Conservation (phyloP, 2,797 vertebrate species). For the Carapus acus region DNA sequence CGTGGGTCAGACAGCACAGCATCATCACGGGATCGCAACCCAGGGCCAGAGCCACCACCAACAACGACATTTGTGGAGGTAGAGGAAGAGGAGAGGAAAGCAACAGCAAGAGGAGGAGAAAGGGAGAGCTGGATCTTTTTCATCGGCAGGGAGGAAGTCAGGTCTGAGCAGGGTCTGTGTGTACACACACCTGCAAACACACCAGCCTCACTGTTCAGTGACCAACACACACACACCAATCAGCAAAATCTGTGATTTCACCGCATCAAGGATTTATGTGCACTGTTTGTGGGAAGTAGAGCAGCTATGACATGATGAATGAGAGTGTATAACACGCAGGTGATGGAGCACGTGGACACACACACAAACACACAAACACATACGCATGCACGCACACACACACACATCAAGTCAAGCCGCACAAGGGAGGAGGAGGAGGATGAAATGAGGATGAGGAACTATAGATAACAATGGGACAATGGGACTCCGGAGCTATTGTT, state of each 20-base stretch:
- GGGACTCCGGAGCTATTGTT: slow-evolving; percentile 30
- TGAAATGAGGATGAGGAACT: slow-evolving; percentile 16
- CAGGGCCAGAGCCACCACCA: slow-evolving; percentile 30
- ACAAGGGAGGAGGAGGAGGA: slow-evolving; percentile 12
- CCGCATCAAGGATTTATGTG: neutral
- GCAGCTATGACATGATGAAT: neutral
- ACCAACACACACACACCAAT: slow-evolving; percentile 6
- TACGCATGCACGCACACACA: too few species aligned
- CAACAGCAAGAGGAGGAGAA: slow-evolving; percentile 7
- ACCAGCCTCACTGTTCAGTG: slow-evolving; percentile 3
- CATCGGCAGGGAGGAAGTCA: slow-evolving; percentile 22
- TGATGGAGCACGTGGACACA: neutral
- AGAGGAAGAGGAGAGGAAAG: slow-evolving; percentile 14
- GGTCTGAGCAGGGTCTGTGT: slow-evolving; percentile 25
- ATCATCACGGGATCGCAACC: slow-evolving; percentile 26
- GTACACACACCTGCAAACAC: slow-evolving; percentile 9
- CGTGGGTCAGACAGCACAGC: slow-evolving; percentile 30
- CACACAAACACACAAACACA: neutral
- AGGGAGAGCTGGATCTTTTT: slow-evolving; percentile 4
- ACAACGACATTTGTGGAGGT: slow-evolving; percentile 15
- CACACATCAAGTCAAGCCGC: slow-evolving; percentile 1
- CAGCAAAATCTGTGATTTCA: neutral
- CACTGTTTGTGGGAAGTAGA: slow-evolving; percentile 1
- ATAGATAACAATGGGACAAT: slow-evolving; percentile 4
- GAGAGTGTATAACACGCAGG: neutral